These are phyloP conservation scores for Orthosia gothica DNA, from an alignment of 2,888 invertebrate genomes.

Conservation along the genomic window DNA sequence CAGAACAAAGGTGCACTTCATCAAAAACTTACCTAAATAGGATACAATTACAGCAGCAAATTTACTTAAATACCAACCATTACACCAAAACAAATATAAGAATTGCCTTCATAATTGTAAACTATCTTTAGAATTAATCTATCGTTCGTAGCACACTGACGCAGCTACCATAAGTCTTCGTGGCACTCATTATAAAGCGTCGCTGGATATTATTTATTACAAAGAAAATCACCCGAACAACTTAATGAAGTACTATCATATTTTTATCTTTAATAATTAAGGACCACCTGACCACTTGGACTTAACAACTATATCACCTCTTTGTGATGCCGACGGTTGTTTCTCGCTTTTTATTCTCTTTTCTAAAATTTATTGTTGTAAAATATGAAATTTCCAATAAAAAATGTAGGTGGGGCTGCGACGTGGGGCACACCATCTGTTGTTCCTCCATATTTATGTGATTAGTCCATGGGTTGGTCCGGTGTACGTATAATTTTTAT, in stretches of 20 bases:
- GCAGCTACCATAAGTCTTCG: conserved; percentile 72
- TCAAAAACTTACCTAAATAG: conserved; percentile 25
- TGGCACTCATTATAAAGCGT: conserved; percentile 75
- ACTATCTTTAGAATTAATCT: conserved; percentile 48
- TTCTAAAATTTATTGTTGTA: conserved; percentile 86
- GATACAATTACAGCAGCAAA: conserved; percentile 11
- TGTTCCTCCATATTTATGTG: conserved; percentile 88
- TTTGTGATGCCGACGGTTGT: conserved; percentile 84
- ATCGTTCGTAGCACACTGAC: conserved; percentile 28
- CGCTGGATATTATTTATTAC: conserved; percentile 81
- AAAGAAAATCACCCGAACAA: conserved; percentile 76
- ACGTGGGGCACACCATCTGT: conserved; percentile 84
- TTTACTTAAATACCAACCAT: conserved; percentile 12
- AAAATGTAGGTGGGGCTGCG: conserved; percentile 80
- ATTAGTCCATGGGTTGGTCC: conserved; percentile 84
- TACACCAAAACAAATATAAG: conserved; percentile 33
- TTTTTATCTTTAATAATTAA: conserved; percentile 88
- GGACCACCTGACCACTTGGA: conserved; percentile 83
- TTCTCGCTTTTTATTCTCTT: conserved; percentile 77
- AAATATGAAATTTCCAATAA: conserved; percentile 81
- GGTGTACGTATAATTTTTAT: conserved; percentile 82
- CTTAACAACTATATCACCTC: conserved; percentile 84
- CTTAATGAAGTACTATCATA: conserved; percentile 88
- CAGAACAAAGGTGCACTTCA: conserved; percentile 28
- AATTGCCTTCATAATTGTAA: conserved; percentile 9